A percentile compares a stretch with the other conserved stretches of the same genome.
phyloP scores from a whole-genome alignment of 1,140 invertebrate species.

The Calosoma granatense region DNA sequence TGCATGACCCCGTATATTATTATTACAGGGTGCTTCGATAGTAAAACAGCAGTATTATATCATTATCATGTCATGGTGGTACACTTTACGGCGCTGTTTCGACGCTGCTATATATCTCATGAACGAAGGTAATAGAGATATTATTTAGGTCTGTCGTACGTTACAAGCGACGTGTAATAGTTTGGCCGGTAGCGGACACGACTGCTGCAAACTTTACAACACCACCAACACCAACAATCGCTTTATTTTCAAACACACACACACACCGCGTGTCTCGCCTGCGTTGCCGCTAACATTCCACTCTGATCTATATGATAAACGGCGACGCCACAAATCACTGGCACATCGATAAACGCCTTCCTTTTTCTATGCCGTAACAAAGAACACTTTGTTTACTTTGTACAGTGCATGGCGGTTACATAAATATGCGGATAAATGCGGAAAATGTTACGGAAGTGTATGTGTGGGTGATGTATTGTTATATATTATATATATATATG shows the following conservation, averaged over 20 bases:
- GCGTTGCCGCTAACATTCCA: background rate
- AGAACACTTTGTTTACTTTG: too few species aligned
- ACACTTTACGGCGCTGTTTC: background rate
- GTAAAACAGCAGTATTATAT: background rate
- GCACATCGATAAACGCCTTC: background rate
- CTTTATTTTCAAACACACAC: background rate
- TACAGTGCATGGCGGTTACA: too few species aligned
- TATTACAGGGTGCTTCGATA: background rate
- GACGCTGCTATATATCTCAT: background rate
- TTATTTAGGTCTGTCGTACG: conserved; percentile 1
- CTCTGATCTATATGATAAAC: background rate
- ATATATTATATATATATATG: too few species aligned
- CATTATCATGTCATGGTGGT: background rate
- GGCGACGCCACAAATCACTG: background rate
- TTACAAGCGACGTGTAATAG: background rate
- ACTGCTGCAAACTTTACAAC: background rate
- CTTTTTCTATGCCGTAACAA: background rate
- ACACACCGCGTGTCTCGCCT: background rate
- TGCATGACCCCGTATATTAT: background rate
- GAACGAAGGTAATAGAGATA: background rate
- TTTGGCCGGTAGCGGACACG: conserved; percentile 1
- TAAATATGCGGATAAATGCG: too few species aligned
- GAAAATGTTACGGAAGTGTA: too few species aligned
- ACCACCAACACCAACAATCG: too few species aligned
- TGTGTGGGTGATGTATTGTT: too few species aligned